Conservation (phyloP, 2,113 vertebrate species). For the Plotosus lineatus region DNA sequence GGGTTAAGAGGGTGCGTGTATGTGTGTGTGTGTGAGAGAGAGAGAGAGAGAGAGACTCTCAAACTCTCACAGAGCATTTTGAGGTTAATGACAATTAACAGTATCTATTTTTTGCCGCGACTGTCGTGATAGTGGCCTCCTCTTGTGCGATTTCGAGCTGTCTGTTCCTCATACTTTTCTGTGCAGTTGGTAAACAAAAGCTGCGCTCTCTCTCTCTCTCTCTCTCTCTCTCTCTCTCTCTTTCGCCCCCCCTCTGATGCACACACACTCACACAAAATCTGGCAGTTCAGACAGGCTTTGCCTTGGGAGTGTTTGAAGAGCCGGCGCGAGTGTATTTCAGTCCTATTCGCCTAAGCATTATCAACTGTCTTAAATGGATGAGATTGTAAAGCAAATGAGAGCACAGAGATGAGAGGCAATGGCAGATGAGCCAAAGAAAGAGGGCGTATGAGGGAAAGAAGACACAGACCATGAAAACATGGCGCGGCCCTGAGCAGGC, state of each 20-base stretch:
- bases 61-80: constrained; percentile 19
- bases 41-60: neutral
- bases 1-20: neutral
- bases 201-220: constrained; percentile 43
- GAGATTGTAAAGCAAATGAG: constrained; percentile 33
- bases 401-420: constrained; percentile 42
- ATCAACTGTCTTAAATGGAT: constrained; percentile 32
- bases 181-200: constrained; percentile 63
- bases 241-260: constrained; percentile 44
- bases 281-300: constrained; percentile 14
- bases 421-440: constrained; percentile 26
- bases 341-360: constrained; percentile 12
- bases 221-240: constrained; percentile 51
- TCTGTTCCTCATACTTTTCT: constrained; percentile 20
- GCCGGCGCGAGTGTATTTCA: constrained; percentile 32
- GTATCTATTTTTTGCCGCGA: constrained; percentile 36
- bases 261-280: constrained; percentile 16
- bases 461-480: constrained; percentile 38
- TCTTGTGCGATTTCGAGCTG: constrained; percentile 10
- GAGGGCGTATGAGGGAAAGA: constrained; percentile 25
- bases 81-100: constrained; percentile 39
- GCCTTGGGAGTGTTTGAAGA: constrained; percentile 36
- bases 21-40: neutral
- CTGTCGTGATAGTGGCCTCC: constrained; percentile 11
- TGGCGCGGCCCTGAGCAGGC: constrained; percentile 43